Evolutionary conservation across 2,888 invertebrate genomes (phyloP).

Genomic region (Apoda limacodes): DNA sequence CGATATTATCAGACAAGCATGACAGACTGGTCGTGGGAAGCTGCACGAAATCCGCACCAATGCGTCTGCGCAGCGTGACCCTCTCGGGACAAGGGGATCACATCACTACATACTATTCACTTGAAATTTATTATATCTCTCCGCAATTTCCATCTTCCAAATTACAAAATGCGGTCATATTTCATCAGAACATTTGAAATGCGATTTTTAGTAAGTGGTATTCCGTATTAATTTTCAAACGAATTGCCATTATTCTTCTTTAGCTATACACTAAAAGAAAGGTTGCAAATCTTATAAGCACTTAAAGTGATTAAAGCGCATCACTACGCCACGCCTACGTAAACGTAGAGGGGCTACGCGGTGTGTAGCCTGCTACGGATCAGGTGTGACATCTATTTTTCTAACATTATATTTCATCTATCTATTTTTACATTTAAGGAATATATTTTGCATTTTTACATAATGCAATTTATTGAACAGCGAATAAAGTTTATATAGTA

Average conservation of each 20-base stretch:
- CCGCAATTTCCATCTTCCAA: neutral
- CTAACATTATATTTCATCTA: too few relatives aligned
- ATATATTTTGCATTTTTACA: too few relatives aligned
- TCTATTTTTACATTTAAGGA: too few relatives aligned
- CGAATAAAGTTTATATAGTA: too few relatives aligned
- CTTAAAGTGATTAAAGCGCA: conserved; percentile 62
- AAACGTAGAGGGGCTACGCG: too few relatives aligned
- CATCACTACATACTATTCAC: too few relatives aligned
- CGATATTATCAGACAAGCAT: conserved; percentile 26
- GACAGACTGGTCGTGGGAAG: conserved; percentile 36
- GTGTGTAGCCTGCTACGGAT: conserved; percentile 21
- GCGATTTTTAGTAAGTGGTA: too few relatives aligned
- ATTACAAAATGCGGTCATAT: conserved; percentile 10
- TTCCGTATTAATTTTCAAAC: conserved; percentile 28
- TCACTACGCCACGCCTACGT: too few relatives aligned
- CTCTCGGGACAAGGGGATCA: conserved; percentile 30
- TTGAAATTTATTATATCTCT: neutral
- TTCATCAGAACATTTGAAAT: too few relatives aligned
- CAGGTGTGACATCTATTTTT: too few relatives aligned
- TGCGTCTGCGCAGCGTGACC: conserved; percentile 31
- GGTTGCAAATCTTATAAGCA: conserved; percentile 54
- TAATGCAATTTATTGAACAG: too few relatives aligned
- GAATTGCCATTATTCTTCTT: conserved; percentile 40
- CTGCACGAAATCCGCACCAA: conserved; percentile 27
- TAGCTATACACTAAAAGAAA: conserved; percentile 47